Percentiles rank a stretch among this genome's conserved stretches.
Conservation (phyloP, 2,113 vertebrate species). For the Chaetodon trifascialis region DNA sequence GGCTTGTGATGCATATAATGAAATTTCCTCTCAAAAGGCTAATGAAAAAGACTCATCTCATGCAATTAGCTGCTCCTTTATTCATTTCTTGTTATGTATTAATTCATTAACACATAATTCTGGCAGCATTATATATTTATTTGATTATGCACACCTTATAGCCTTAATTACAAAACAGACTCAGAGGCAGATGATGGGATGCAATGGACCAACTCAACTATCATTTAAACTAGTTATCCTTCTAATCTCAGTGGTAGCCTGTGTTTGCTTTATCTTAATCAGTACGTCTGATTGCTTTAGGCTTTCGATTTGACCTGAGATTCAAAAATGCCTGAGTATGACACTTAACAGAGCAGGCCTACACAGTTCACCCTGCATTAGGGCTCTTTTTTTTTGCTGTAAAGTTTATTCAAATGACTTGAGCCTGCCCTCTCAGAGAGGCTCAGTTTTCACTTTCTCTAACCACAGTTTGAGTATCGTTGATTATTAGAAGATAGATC, state of each 20-base stretch:
- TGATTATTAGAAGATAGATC: neutral
- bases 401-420: slow-evolving; percentile 49
- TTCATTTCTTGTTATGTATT: slow-evolving; percentile 82
- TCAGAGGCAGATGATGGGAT: slow-evolving; percentile 64
- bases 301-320: slow-evolving; percentile 64
- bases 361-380: slow-evolving; percentile 67
- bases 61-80: slow-evolving; percentile 83
- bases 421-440: slow-evolving; percentile 16
- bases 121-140: slow-evolving; percentile 77
- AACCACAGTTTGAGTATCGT: slow-evolving; percentile 36
- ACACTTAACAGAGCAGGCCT: slow-evolving; percentile 82
- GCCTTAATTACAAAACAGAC: slow-evolving; percentile 83
- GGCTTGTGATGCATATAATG: slow-evolving; percentile 85
- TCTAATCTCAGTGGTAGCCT: slow-evolving; percentile 78
- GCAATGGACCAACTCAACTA: slow-evolving; percentile 67
- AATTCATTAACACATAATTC: slow-evolving; percentile 84
- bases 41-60: slow-evolving; percentile 81
- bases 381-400: slow-evolving; percentile 3
- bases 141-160: slow-evolving; percentile 81
- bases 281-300: slow-evolving; percentile 78
- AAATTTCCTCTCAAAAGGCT: slow-evolving; percentile 78
- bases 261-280: slow-evolving; percentile 79
- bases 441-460: slow-evolving; percentile 37
- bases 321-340: slow-evolving; percentile 66
- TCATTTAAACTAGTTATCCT: slow-evolving; percentile 78